These are phyloP conservation scores for Rhinopomastus cyanomelas DNA, from an alignment of 2,113 vertebrate species.

Conservation along the genomic window DNA sequence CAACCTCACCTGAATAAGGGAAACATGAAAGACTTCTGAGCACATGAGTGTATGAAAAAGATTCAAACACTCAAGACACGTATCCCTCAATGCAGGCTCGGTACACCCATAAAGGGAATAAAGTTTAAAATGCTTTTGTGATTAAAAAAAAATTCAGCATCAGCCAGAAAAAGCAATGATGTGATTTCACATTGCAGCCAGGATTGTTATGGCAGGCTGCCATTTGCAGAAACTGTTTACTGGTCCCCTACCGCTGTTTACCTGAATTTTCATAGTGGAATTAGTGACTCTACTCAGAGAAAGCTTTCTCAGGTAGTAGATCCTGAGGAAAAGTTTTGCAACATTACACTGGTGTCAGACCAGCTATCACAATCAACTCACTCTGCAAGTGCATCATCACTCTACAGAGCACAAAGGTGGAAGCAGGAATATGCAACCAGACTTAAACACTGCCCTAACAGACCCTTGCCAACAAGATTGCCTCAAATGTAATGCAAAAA, in stretches of 20 bases:
- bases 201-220: background rate
- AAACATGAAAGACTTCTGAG: background rate
- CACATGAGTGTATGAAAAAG: background rate
- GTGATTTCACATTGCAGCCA: background rate
- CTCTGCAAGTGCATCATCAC: background rate
- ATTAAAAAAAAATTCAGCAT: background rate
- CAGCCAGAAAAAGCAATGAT: background rate
- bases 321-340: background rate
- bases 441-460: background rate
- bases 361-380: background rate
- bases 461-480: background rate
- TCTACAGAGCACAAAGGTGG: background rate
- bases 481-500: background rate
- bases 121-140: background rate
- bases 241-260: background rate
- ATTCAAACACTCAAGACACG: background rate
- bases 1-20: background rate
- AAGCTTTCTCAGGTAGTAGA: background rate
- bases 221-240: background rate
- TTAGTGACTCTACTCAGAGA: background rate
- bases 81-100: background rate
- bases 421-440: background rate
- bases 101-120: background rate
- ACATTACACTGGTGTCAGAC: rapidly evolving
- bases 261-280: background rate